Percentiles rank a stretch among this genome's conserved stretches.
Evolutionary conservation across 1,140 invertebrate species (phyloP).

Genomic region (Conopomorpha cramerella): DNA sequence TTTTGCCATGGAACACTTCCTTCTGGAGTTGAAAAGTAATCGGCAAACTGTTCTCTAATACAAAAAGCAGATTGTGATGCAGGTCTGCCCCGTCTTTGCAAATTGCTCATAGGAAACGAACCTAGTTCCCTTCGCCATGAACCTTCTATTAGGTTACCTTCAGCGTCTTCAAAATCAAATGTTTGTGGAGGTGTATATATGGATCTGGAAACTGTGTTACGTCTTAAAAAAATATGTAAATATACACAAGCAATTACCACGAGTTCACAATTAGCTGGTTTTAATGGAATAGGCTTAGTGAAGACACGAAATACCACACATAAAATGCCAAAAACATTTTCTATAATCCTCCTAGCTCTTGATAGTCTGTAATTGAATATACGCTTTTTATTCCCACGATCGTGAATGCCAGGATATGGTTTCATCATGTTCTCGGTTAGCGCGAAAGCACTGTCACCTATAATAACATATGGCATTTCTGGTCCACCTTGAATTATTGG

Average conservation of each 20-base stretch:
- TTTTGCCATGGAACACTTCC: neutral
- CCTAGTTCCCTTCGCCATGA: neutral
- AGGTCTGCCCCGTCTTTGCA: neutral
- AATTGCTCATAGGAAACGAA: neutral
- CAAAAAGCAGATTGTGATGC: neutral
- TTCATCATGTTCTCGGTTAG: constrained; percentile 28
- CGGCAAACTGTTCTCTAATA: neutral
- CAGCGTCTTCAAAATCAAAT: neutral
- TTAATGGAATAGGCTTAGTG: neutral
- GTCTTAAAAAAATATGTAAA: neutral
- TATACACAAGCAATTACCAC: neutral
- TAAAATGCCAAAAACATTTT: constrained; percentile 46
- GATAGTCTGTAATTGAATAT: constrained; percentile 45
- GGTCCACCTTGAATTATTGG: constrained; percentile 1
- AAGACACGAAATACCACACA: constrained; percentile 1
- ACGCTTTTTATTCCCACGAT: constrained; percentile 12
- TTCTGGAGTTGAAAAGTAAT: neutral
- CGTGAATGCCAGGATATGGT: constrained; percentile 21
- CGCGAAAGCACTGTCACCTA: constrained; percentile 33
- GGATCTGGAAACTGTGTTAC: neutral
- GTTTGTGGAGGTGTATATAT: neutral
- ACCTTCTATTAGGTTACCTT: neutral
- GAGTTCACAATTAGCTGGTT: neutral
- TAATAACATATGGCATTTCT: constrained; percentile 14
- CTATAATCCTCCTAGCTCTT: constrained; percentile 28